Conservation (phyloP, 2,113 vertebrate species). For the Sander lucioperca region DNA sequence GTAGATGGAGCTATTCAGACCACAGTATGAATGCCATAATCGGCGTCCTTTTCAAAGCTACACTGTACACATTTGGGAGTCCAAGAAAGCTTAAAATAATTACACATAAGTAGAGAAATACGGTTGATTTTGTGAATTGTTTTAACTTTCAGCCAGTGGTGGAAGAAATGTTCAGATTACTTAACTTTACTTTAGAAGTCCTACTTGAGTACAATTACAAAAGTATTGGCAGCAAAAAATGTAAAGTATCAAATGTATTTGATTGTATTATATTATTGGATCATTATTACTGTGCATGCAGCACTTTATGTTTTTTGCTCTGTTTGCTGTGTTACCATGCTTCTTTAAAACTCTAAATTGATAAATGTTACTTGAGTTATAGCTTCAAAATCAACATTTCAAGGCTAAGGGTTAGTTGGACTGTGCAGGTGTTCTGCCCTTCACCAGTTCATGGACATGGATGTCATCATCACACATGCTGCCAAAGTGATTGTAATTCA, state of each 20-base stretch:
- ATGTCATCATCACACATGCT: background rate
- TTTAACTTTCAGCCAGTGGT: background rate
- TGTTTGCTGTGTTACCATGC: background rate
- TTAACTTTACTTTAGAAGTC: background rate
- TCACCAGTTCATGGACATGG: conserved; percentile 1
- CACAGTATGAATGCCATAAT: background rate
- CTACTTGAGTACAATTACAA: background rate
- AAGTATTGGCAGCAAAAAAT: background rate
- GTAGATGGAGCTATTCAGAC: background rate
- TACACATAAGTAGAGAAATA: background rate
- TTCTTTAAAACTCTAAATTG: background rate
- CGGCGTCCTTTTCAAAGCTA: background rate
- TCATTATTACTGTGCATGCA: no score
- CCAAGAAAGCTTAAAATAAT: background rate
- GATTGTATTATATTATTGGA: background rate
- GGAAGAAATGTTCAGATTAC: background rate
- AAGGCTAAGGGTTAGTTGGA: conserved; percentile 1
- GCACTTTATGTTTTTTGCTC: background rate
- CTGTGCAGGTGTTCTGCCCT: background rate
- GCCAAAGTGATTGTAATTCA: background rate
- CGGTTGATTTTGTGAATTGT: background rate
- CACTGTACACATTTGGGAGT: background rate
- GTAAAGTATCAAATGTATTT: no score
- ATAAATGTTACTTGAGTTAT: background rate
- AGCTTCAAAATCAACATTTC: background rate